Base-by-base conservation (phyloP, 2,113 vertebrate species). In the Lucifuga dentata region DNA sequence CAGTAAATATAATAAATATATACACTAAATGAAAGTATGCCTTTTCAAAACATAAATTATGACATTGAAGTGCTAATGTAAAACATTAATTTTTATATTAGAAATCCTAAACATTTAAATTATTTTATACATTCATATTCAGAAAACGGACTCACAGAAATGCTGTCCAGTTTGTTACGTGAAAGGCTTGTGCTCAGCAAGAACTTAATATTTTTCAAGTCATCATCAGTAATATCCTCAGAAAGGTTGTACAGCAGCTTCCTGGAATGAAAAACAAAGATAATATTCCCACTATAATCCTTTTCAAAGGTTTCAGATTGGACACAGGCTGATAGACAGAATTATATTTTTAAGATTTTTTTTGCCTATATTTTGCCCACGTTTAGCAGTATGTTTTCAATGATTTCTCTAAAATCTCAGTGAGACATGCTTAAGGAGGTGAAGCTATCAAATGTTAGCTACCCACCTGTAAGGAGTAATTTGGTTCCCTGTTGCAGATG, bases 391-490 rank as follows among this genome's bases (percentile, higher is more conserved):
- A n/a, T n/a, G n/a, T 29, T 29, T 29, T 29, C 26, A 29, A 7
- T 7, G 7, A 29, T 29, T 29, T 29, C 26, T 29, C 26, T 29
- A 3, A 29, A 29, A 29, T 29, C 26, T 29, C 52, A 21, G 32
- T 43, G 33, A 13, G 33, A 16, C 33, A 17, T 17, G 16, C 17
- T 36, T n/a, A n/a, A n/a, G n/a, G n/a, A n/a, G n/a, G n/a, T n/a
- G n/a, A n/a, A n/a, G n/a, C n/a, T n/a, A n/a, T n/a, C n/a, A n/a
- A 11, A 24, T 0, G 0, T 23, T 8, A 0, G 21, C 5, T 5
- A 21, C 10, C 2, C 38, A 93, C 92, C 92, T 93, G 85, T 88
- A 93, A 3, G 78, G 11, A 16, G 89, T 86, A 26, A 93, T 71
- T 2, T 5, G 39, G 12, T 5, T 21, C 0, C 0, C 12, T 15